phyloP scores from a whole-genome alignment of 2,888 invertebrate genomes.

The Adelognathus sp. region DNA sequence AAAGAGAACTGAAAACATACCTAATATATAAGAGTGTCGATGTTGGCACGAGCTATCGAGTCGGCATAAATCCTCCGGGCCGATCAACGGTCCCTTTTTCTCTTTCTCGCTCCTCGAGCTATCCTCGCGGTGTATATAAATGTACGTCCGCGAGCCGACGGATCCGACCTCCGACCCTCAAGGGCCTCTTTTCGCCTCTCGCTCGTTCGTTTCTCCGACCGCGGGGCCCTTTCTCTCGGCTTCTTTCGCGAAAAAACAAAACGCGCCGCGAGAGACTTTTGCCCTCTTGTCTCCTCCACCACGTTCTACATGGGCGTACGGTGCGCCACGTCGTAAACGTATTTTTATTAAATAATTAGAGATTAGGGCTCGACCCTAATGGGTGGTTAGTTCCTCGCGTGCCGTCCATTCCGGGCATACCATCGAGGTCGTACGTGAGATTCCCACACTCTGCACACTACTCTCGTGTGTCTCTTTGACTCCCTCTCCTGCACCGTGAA shows the following conservation, averaged over 20 bases:
- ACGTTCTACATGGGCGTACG: constrained; percentile 75
- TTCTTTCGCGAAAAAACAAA: constrained; percentile 52
- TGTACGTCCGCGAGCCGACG: constrained; percentile 60
- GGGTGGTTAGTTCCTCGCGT: constrained; percentile 79
- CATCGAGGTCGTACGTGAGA: constrained; percentile 78
- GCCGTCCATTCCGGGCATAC: constrained; percentile 80
- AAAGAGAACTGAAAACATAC: background rate
- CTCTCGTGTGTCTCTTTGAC: constrained; percentile 66
- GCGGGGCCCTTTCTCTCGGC: constrained; percentile 17
- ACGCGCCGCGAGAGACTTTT: constrained; percentile 36
- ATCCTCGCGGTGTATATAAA: constrained; percentile 27
- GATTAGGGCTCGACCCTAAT: constrained; percentile 79
- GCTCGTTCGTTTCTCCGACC: constrained; percentile 61
- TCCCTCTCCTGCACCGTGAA: constrained; percentile 23
- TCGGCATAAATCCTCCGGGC: constrained; percentile 49
- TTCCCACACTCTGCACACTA: constrained; percentile 79
- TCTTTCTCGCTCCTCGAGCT: constrained; percentile 6
- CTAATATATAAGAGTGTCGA: constrained; percentile 40
- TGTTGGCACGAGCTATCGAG: constrained; percentile 58
- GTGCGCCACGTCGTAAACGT: constrained; percentile 81
- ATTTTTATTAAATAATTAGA: constrained; percentile 82
- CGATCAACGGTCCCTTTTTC: constrained; percentile 43
- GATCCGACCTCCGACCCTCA: constrained; percentile 78
- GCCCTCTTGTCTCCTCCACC: constrained; percentile 49
- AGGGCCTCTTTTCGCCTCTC: constrained; percentile 61